These are phyloP conservation scores for Siniperca chuatsi DNA, from an alignment of 2,113 vertebrate genomes.

Conservation along the genomic window DNA sequence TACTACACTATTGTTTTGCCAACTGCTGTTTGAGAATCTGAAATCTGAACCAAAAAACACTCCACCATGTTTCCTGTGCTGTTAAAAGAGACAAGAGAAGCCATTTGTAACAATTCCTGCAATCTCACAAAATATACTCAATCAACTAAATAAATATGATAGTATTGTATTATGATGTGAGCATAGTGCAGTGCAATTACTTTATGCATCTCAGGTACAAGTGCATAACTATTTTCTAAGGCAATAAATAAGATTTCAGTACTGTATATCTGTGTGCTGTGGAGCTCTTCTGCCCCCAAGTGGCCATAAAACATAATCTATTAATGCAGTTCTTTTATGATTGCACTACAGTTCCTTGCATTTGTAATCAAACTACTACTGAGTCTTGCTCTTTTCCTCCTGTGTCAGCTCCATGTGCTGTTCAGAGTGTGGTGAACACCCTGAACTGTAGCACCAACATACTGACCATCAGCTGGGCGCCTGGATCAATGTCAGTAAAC, in stretches of 20 bases:
- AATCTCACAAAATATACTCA: not conserved
- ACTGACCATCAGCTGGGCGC: conserved; percentile 76
- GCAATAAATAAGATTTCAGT: not conserved
- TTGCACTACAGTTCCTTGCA: no score
- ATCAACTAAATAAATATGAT: not conserved
- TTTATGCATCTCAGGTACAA: not conserved
- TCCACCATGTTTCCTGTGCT: not conserved
- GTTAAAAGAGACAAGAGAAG: not conserved
- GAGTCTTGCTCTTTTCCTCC: conserved; percentile 13
- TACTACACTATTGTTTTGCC: no score
- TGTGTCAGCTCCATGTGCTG: conserved; percentile 82
- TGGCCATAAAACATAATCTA: not conserved
- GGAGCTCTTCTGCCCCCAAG: not conserved
- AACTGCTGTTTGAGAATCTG: not conserved
- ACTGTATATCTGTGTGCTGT: no score
- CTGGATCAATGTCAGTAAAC: conserved; percentile 54
- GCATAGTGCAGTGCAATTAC: not conserved
- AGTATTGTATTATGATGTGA: not conserved
- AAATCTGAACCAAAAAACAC: not conserved
- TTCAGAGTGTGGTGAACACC: conserved; percentile 55
- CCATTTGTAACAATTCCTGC: not conserved
- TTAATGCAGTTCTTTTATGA: no score
- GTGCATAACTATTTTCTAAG: not conserved
- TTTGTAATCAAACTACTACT: not conserved
- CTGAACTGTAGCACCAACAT: conserved; percentile 77